Evolutionary conservation across 2,797 vertebrate species (phyloP).

Genomic region (Chaunax sp.): DNA sequence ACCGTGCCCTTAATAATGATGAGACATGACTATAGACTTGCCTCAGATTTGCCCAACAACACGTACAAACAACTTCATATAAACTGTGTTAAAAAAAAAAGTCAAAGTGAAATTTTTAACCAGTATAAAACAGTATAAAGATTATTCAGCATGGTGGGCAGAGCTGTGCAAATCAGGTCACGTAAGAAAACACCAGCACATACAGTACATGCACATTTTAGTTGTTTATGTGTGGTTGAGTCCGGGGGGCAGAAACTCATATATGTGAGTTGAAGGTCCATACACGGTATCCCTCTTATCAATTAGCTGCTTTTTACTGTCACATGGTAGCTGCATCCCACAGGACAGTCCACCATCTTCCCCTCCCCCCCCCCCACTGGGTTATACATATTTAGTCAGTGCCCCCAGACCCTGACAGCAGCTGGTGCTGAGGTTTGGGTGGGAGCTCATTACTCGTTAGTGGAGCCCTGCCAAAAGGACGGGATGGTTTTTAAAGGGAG

Average conservation of each 20-base stretch:
- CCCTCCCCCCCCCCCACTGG: slow-evolving; percentile 20
- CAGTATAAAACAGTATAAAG: not conserved
- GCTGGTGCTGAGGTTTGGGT: slow-evolving; percentile 81
- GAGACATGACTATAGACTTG: too few species aligned
- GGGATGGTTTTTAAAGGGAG: slow-evolving; percentile 75
- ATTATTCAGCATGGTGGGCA: slow-evolving; percentile 26
- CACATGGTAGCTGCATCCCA: slow-evolving; percentile 26
- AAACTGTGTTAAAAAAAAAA: not conserved
- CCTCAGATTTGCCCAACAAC: not conserved
- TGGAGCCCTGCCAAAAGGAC: slow-evolving; percentile 73
- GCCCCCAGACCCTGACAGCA: slow-evolving; percentile 80
- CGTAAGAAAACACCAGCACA: slow-evolving; percentile 39
- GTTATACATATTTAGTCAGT: slow-evolving; percentile 70
- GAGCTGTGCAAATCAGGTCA: slow-evolving; percentile 22
- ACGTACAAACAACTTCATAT: too few species aligned
- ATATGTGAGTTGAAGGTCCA: slow-evolving; percentile 8
- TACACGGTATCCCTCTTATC: slow-evolving; percentile 20
- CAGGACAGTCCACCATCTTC: slow-evolving; percentile 46
- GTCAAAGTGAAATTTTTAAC: not conserved
- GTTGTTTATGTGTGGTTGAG: slow-evolving; percentile 41
- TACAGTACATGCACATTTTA: slow-evolving; percentile 38
- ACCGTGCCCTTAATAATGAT: too few species aligned
- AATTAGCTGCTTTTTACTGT: slow-evolving; percentile 36
- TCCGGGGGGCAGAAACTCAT: slow-evolving; percentile 25
- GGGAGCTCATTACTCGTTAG: slow-evolving; percentile 79